Percentiles rank a stretch among this genome's conserved stretches.
Evolutionary conservation across 2,113 vertebrate genomes (phyloP).

Genomic region (Myocastor coypus): DNA sequence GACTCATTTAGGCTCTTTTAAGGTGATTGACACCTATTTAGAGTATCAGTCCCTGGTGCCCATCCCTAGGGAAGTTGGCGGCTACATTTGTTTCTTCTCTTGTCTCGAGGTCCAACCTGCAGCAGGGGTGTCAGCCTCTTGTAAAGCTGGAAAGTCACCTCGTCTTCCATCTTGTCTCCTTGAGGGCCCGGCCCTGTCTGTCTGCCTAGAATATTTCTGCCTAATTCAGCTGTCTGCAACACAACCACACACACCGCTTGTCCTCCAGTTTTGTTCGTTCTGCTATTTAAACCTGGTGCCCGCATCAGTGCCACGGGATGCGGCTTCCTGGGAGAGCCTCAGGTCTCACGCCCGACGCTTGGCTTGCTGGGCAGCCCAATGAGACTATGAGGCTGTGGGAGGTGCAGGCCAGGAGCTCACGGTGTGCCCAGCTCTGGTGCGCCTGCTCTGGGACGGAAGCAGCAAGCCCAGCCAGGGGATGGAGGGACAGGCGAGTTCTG

Average conservation of each 20-base stretch:
- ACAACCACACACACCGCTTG: background rate
- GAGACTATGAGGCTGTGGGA: background rate
- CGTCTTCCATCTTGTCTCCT: no score
- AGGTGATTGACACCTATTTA: no score
- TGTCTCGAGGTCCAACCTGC: no score
- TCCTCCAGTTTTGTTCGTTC: background rate
- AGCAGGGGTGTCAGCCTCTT: no score
- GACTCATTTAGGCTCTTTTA: no score
- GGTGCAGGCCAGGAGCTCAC: background rate
- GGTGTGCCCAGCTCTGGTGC: background rate
- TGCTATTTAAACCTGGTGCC: background rate
- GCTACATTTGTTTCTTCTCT: no score
- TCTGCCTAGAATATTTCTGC: no score
- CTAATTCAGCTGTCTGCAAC: no score
- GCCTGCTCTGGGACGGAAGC: background rate
- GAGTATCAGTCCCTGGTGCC: no score
- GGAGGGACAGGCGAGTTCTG: background rate
- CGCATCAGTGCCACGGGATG: background rate
- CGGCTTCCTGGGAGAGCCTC: background rate
- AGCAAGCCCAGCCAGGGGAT: background rate
- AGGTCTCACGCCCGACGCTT: background rate
- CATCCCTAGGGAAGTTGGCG: no score
- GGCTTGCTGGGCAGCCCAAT: background rate
- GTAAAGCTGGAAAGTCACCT: no score
- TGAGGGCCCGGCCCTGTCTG: no score